Evolutionary conservation across 2,113 vertebrate species (phyloP), one percentile per base, ranked within the genome.

Genomic region (Apteryx mantelli): DNA sequence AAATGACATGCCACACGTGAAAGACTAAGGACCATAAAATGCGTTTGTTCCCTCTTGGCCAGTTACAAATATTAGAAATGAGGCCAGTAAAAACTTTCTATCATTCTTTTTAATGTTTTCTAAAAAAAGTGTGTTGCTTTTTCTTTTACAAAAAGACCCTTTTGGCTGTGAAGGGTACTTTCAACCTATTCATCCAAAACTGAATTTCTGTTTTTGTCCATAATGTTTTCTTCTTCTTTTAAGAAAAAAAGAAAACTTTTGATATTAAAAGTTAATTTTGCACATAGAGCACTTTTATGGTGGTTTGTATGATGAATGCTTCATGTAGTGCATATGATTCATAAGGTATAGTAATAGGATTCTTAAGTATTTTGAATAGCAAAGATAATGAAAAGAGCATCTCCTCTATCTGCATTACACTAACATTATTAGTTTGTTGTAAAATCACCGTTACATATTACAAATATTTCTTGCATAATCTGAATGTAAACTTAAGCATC

Each of bases 391-490:
- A 16, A 48, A 11, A 6, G 61, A 38, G 48, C 60, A 6, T 2
- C 80, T 40, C 36, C 74, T 12, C 3, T 12, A 0, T 13, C 4
- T 1, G 2, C 40, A 24, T 11, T 2, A 0, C 13, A 34, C 52
- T 9, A 0, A 18, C 32, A 2, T 2, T 5, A 1, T 0, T 0
- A 1, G 15, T 1, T 14, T 2, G 21, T 1, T 1, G 55, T 28
- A 8, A 30, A 56, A 56, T 56, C 55, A 56, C 55, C 17, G 7
- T 55, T 55, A 55, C 15, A 8, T 56, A 30, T 56, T 56, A 56
- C 55, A 30, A 56, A 32, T 55, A 28, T 48, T 19, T 56, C 55
- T 30, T 30, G 28, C 32, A 17, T 56, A 56, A 56, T 56, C 55
- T 56, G 30, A 56, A 56, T 30, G 55, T 30, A 56, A 56, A 17